phyloP scores from a whole-genome alignment of 2,113 vertebrate species.

The Semnornis frantzii region DNA sequence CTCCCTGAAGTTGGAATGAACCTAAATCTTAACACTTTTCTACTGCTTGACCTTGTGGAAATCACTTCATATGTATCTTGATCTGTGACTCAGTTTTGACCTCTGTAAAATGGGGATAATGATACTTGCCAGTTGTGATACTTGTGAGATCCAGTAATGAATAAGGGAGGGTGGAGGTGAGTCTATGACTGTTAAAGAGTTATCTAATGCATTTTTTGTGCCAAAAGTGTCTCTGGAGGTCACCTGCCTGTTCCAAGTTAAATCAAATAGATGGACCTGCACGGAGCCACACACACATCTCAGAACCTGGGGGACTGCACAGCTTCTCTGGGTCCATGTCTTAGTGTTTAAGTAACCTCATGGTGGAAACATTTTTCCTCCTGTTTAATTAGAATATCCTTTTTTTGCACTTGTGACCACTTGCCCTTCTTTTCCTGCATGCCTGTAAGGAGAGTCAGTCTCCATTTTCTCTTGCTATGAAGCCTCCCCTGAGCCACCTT shows the following conservation, averaged over 20 bases:
- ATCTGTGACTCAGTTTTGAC: neutral
- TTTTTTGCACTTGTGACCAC: neutral
- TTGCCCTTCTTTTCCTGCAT: neutral
- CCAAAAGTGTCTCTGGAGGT: neutral
- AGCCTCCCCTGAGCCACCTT: neutral
- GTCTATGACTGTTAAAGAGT: neutral
- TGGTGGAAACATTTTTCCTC: neutral
- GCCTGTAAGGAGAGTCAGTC: neutral
- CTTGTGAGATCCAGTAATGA: neutral
- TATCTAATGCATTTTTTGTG: neutral
- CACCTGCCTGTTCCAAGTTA: neutral
- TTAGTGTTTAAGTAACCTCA: neutral
- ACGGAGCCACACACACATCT: neutral
- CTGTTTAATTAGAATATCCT: neutral
- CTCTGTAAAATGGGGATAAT: neutral
- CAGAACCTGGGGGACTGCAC: neutral
- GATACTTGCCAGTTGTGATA: neutral
- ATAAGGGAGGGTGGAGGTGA: fast-evolving
- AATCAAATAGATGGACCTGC: neutral
- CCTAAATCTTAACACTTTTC: neutral
- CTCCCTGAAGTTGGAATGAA: neutral
- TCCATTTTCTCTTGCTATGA: neutral
- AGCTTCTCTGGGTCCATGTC: neutral
- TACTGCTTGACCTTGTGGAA: neutral
- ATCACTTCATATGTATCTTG: neutral